Evolutionary conservation across 2,797 vertebrate species (phyloP).

Genomic region (Acrossocheilus fasciatus): DNA sequence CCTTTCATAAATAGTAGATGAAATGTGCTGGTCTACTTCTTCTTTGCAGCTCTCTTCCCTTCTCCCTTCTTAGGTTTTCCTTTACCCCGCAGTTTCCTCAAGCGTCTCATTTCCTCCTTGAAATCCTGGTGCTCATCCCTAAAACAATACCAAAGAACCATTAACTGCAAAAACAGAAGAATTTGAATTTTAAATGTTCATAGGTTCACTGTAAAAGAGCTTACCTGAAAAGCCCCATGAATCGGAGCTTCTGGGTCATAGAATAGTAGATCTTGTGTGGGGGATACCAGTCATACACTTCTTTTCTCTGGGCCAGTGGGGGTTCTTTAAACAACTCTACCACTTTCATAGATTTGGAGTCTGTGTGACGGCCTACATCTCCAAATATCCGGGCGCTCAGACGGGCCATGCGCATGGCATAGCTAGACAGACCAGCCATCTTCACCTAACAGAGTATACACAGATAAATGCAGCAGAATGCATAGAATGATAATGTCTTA

Average conservation of each 20-base stretch:
- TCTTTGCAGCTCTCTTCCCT: slow-evolving; percentile 90
- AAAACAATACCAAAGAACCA: slow-evolving; percentile 3
- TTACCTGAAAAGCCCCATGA: slow-evolving; percentile 93
- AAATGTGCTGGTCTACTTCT: slow-evolving; percentile 77
- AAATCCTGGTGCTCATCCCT: slow-evolving; percentile 98
- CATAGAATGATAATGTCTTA: not conserved
- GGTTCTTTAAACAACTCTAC: slow-evolving; percentile 89
- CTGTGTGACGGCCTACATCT: slow-evolving; percentile 85
- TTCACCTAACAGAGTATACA: slow-evolving; percentile 8
- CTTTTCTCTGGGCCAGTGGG: slow-evolving; percentile 84
- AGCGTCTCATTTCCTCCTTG: slow-evolving; percentile 89
- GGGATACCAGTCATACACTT: slow-evolving; percentile 92
- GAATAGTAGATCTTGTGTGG: slow-evolving; percentile 87
- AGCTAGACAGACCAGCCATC: slow-evolving; percentile 82
- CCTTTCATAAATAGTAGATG: not conserved
- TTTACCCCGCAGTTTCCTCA: slow-evolving; percentile 92
- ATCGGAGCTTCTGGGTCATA: slow-evolving; percentile 88
- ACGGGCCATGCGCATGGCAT: slow-evolving; percentile 87
- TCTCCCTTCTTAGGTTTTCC: slow-evolving; percentile 93
- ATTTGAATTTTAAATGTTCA: not conserved
- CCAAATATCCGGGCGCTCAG: slow-evolving; percentile 92
- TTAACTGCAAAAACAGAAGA: not conserved
- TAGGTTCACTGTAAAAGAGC: not conserved
- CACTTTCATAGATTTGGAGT: slow-evolving; percentile 90
- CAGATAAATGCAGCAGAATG: not conserved